These are phyloP conservation scores for Chaetodon auriga DNA, from an alignment of 2,113 vertebrate genomes.

Conservation along the genomic window DNA sequence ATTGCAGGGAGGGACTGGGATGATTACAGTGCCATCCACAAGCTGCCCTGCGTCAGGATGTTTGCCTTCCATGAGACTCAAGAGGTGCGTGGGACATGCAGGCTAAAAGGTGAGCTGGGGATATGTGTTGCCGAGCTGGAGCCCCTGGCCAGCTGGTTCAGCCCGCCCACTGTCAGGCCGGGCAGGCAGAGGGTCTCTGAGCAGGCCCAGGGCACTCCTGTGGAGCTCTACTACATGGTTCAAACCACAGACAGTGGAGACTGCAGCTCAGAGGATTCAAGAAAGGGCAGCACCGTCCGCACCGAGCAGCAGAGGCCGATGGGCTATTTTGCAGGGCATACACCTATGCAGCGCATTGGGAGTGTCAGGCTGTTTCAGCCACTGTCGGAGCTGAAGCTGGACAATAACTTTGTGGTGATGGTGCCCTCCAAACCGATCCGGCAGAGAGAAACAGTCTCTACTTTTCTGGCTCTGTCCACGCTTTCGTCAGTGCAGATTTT, in stretches of 20 bases:
- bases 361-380: constrained; percentile 88
- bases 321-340: constrained; percentile 81
- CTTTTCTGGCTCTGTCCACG: constrained; percentile 87
- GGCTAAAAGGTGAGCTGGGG: constrained; percentile 88
- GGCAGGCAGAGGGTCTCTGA: constrained; percentile 85
- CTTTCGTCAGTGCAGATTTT: constrained; percentile 91
- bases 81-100: constrained; percentile 91
- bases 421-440: constrained; percentile 90
- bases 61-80: constrained; percentile 94
- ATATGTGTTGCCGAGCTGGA: constrained; percentile 92
- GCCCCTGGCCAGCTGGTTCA: constrained; percentile 91
- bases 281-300: constrained; percentile 86
- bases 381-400: constrained; percentile 88
- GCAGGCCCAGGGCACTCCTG: constrained; percentile 86
- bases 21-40: constrained; percentile 83
- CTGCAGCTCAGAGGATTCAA: constrained; percentile 85
- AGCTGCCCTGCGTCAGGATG: constrained; percentile 91
- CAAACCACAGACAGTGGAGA: constrained; percentile 85
- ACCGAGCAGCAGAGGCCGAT: constrained; percentile 81
- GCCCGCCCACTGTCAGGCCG: constrained; percentile 78
- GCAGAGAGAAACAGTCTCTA: constrained; percentile 89
- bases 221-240: constrained; percentile 94
- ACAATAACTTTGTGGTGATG: constrained; percentile 89
- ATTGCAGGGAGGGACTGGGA: constrained; percentile 93
- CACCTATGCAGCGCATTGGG: constrained; percentile 90